Evolutionary conservation across 2,113 vertebrate genomes (phyloP), one percentile per base, ranked within the genome.

Genomic region (Bungarus multicinctus): DNA sequence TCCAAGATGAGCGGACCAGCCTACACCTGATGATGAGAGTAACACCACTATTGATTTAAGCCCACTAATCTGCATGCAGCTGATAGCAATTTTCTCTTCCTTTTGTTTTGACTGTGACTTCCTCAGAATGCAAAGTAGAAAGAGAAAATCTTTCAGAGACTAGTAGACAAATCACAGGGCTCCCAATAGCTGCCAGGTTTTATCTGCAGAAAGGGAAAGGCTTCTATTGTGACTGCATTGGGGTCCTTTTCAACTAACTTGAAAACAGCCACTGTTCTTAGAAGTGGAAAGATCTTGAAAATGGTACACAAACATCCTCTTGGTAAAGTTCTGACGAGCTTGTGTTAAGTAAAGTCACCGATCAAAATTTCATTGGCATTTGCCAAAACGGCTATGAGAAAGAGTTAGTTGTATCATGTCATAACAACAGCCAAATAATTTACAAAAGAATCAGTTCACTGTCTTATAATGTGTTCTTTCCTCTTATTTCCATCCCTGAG

Each of bases 201-300:
- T 18, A 0, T 87, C 91, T 87, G 54, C 43, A 23, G 18, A 53
- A 74, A 11, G 34, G 20, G 47, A 64, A 45, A 1, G 39, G 69
- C 60, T 60, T 94, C 64, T 90, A 34, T 34, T 5, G 0, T 39
- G 91, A 87, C 50, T 90, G 5, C 18, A 0, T 39, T 64, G 39
- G n/a, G 39, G 12, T 94, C 0, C 0, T 34, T 25, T 93, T 74
- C 60, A 39, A 3, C 0, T 14, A 1, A 2, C 85, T 69, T 53
- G 90, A 45, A 47, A 23, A 1, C 8, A 25, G 23, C 30, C 20
- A 47, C 45, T 60, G 55, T n/a, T 88, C 85, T 60, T 53, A 88
- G 57, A 64, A 86, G n/a, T 47, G 39, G 23, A 69, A 86, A 69
- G 12, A 64, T 14, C 58, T 47, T 64, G 60, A 34, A 23, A 69